Conservation (phyloP, 2,113 vertebrate species). For the Thymallus thymallus region DNA sequence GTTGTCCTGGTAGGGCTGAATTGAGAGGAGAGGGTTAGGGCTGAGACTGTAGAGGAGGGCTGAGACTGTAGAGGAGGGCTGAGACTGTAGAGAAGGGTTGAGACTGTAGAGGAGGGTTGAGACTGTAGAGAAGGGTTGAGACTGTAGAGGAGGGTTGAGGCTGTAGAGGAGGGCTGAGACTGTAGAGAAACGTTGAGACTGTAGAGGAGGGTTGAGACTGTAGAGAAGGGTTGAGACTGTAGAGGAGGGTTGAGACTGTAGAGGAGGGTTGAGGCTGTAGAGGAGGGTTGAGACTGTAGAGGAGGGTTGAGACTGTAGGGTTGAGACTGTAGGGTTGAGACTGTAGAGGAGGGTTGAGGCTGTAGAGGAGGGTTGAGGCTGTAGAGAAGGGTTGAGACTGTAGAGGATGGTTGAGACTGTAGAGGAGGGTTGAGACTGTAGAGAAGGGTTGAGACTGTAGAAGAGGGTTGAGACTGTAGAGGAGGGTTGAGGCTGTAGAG, state of each 20-base stretch:
- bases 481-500: not conserved
- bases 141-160: no score
- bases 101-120: no score
- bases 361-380: not conserved
- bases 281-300: not conserved
- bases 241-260: not conserved
- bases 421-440: slow-evolving; percentile 20
- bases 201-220: no score
- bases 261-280: not conserved
- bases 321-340: no score
- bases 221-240: no score
- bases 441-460: not conserved
- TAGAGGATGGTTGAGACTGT: no score
- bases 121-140: no score
- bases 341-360: not conserved
- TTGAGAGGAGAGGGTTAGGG: not conserved
- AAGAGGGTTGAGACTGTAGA: not conserved
- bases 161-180: no score
- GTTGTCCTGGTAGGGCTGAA: no score
- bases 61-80: not conserved
- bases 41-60: not conserved
- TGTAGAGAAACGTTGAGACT: no score
- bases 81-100: not conserved
- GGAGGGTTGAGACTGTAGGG: no score
- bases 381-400: not conserved